Conservation (phyloP, 2,888 invertebrate genomes). For the Chrysolina oricalcia region DNA sequence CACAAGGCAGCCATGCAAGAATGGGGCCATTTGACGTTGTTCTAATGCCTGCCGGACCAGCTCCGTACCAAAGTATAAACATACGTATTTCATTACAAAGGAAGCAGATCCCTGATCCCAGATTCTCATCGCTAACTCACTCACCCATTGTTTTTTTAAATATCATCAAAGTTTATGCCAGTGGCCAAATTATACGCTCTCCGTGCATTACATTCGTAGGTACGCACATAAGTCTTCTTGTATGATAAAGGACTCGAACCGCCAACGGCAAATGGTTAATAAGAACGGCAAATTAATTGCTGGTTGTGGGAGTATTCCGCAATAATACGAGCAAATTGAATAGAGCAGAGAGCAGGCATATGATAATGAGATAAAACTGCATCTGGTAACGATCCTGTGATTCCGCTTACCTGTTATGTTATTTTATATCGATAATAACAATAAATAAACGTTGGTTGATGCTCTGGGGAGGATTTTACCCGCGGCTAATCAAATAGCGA, state of each 20-base stretch:
- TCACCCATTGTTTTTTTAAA: slow-evolving; percentile 9
- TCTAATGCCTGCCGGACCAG: background rate
- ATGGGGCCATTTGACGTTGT: background rate
- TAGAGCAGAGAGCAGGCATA: slow-evolving; percentile 33
- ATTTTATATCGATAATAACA: slow-evolving; percentile 26
- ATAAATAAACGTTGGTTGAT: slow-evolving; percentile 27
- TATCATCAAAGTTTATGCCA: background rate
- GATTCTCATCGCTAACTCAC: slow-evolving; percentile 18
- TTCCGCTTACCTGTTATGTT: slow-evolving; percentile 29
- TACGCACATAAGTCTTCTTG: slow-evolving; percentile 16
- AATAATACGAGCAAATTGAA: slow-evolving; percentile 39
- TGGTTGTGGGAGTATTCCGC: slow-evolving; percentile 40
- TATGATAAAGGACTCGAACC: slow-evolving; percentile 28
- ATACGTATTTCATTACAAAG: slow-evolving; percentile 7
- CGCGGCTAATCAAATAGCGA: background rate
- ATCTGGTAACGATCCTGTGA: slow-evolving; percentile 36
- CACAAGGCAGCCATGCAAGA: background rate
- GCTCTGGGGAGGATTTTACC: background rate
- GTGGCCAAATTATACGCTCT: slow-evolving; percentile 32
- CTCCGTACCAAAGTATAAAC: background rate
- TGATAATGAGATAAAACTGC: slow-evolving; percentile 42
- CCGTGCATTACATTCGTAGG: slow-evolving; percentile 23
- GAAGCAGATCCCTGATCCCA: slow-evolving; percentile 16
- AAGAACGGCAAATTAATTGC: slow-evolving; percentile 45
- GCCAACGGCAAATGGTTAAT: slow-evolving; percentile 39